phyloP scores from a whole-genome alignment of 2,113 vertebrate species.

The Menidia beryllina region DNA sequence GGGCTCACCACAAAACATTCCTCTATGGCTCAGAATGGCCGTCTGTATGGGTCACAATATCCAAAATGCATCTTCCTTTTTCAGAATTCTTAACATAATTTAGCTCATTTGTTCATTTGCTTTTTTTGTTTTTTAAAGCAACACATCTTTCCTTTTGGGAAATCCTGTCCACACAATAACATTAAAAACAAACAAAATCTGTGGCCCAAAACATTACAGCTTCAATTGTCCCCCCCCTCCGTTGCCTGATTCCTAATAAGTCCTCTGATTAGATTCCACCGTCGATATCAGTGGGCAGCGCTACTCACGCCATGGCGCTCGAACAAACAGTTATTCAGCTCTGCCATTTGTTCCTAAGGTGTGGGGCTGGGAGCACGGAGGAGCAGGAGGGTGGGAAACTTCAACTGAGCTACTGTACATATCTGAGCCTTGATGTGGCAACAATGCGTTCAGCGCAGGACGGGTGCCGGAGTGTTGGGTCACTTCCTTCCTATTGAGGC shows the following conservation, averaged over 20 bases:
- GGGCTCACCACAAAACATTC: constrained; percentile 7
- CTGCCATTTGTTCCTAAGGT: constrained; percentile 73
- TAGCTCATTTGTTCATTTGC: not conserved
- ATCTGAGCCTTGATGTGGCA: constrained; percentile 81
- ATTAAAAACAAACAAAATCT: constrained; percentile 29
- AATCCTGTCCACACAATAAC: constrained; percentile 25
- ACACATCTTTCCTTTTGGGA: constrained; percentile 10
- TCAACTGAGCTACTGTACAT: constrained; percentile 70
- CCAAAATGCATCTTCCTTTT: not conserved
- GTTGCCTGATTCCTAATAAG: constrained; percentile 65
- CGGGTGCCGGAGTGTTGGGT: constrained; percentile 71
- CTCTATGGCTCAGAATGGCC: not conserved
- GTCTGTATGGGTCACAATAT: not conserved
- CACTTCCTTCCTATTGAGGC: constrained; percentile 77
- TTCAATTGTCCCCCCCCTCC: constrained; percentile 66
- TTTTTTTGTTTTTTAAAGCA: too few relatives aligned
- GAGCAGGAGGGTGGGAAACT: constrained; percentile 74
- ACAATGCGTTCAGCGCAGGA: constrained; percentile 76
- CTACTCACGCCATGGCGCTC: constrained; percentile 75
- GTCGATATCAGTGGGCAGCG: constrained; percentile 66
- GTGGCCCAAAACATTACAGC: constrained; percentile 26
- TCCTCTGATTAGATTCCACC: constrained; percentile 73
- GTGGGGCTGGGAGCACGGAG: constrained; percentile 59
- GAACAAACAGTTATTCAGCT: constrained; percentile 75
- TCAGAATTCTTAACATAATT: constrained; percentile 1